Percentiles rank a stretch among this genome's conserved stretches.
phyloP scores from a whole-genome alignment of 2,797 vertebrate genomes.

The Syncerus caffer region DNA sequence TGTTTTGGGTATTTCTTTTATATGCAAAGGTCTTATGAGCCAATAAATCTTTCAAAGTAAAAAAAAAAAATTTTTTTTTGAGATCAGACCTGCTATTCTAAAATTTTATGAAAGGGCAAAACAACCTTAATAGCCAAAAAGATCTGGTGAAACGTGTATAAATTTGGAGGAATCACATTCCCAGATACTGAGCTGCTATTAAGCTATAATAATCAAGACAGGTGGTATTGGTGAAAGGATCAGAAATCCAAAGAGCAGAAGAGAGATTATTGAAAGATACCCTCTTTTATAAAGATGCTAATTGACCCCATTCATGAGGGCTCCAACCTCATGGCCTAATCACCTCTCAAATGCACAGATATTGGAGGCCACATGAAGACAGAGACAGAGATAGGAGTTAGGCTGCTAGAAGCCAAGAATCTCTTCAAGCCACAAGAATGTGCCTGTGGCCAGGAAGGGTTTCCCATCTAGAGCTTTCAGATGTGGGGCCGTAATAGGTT shows the following conservation, averaged over 20 bases:
- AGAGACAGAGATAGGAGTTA: neutral
- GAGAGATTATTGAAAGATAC: neutral
- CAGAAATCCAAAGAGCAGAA: neutral
- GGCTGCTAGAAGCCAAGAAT: neutral
- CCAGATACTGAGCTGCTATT: neutral
- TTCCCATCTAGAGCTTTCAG: neutral
- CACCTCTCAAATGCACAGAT: neutral
- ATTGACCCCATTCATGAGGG: neutral
- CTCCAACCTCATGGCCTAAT: neutral
- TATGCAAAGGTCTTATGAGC: conserved; percentile 75
- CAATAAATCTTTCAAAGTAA: conserved; percentile 81
- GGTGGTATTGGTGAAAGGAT: neutral
- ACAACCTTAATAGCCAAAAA: neutral
- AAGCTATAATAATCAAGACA: neutral
- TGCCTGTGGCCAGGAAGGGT: neutral
- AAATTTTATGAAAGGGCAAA: neutral
- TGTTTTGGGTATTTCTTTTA: conserved; percentile 78
- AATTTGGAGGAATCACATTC: neutral
- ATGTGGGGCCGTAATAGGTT: neutral
- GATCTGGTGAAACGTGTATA: neutral
- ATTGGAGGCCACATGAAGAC: neutral
- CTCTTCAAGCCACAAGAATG: neutral
- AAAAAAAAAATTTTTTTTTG: neutral
- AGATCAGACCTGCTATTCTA: neutral
- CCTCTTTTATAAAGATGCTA: neutral